Evolutionary conservation across 2,113 vertebrate genomes (phyloP), one percentile per base, ranked within the genome.

Genomic region (Ifrita kowaldi): DNA sequence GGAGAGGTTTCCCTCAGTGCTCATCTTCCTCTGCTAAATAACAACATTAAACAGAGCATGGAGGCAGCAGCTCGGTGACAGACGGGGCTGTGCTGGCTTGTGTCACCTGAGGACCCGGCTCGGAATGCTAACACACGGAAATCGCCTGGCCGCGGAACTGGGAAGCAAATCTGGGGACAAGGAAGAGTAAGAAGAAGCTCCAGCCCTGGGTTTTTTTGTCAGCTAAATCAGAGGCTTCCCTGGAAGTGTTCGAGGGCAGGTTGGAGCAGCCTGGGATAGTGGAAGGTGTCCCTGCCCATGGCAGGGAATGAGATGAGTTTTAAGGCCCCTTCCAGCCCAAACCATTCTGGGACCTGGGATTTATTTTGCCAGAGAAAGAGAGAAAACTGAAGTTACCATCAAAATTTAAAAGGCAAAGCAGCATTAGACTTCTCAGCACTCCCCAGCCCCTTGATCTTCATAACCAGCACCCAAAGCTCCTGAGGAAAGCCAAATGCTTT

Each of bases 61-160:
- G 53, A 74, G 92, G 64, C 3, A 0, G 57, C 81, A 37, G 42
- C 62, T 64, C 67, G 16, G 27, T 1, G 13, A 60, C 91, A 92
- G 93, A 79, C 39, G 49, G 75, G 71, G 76, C 89, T n/a, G 35
- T 27, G 57, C 67, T 5, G 4, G 11, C 56, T 74, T 39, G 27
- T 64, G 84, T 50, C 62, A 92, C 86, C 47, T 17, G 0, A 80
- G 50, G 53, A 60, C 41, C 79, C 35, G 56, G 63, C 74, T 59
- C n/a, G 0, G 10, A 87, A 84, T 68, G 42, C 49, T n/a, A 33
- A 82, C 28, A 37, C 37, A 37, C 1, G 16, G 75, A 35, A 70
- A 68, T 6, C 1, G 0, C 42, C 73, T 17, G 0, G 24, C 63
- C 39, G 8, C 1, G 0, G 21, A 8, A 27, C 37, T 10, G 71